Evolutionary conservation across 2,888 invertebrate species (phyloP), one percentile per base, ranked within the genome.

Genomic region (Erynnis tages): DNA sequence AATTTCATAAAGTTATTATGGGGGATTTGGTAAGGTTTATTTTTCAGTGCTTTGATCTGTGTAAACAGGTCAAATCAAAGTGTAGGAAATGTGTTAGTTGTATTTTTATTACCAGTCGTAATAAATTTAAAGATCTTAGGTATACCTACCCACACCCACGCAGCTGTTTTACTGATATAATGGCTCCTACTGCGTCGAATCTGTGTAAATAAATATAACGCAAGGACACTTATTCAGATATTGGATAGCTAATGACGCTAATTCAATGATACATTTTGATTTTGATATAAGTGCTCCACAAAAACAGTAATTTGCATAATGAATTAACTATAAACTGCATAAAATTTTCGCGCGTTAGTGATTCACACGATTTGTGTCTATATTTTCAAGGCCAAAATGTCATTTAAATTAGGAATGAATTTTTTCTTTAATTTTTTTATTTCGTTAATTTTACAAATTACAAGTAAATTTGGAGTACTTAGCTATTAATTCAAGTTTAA

Each of bases 51-150:
- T 88, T 88, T 88, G 88, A 88, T 88, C 86, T 85, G 74, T 74
- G 78, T 82, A 83, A 84, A 86, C 84, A 79, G 80, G 76, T 80
- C 76, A 76, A 85, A 82, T 84, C 82, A 87, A 86, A 87, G 84
- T 79, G 81, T 85, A 81, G 81, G 84, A 86, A 84, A 84, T 77
- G 82, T 85, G 81, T 85, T 82, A 78, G 79, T 79, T 79, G 79
- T 81, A 79, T 82, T 89, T 88, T 89, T 89, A 88, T 85, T 78
- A 69, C 75, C 70, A 69, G 73, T 70, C 76, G 73, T 73, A 71
- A 79, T 79, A 83, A 83, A 88, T 89, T 87, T 87, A 87, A 81
- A 75, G 80, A 71, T 71, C 73, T 73, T 80, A 77, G 71, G 71
- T 77, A 77, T 65, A 65, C 57, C 60, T 64, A 65, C 65, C 56